Percentiles rank a stretch among this genome's conserved stretches.
Evolutionary conservation across 2,888 invertebrate species (phyloP).

Genomic region (Trichopoda pennipes): DNA sequence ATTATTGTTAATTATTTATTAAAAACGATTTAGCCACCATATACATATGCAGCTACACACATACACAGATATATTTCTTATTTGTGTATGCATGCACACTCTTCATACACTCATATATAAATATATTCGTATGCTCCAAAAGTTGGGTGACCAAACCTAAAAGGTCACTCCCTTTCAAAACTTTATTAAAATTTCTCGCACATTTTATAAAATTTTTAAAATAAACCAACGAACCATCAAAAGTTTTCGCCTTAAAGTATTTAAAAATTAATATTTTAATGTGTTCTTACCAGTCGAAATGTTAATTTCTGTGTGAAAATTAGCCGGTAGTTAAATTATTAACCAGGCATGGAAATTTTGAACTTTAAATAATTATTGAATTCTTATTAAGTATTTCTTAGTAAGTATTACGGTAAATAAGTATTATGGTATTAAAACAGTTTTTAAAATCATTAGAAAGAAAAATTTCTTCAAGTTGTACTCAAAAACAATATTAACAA

Average conservation of each 20-base stretch:
- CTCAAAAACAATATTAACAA: too few species aligned
- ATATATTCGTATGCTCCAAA: not conserved
- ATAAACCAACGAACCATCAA: not conserved
- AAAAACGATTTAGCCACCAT: not conserved
- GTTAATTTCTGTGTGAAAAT: conserved; percentile 33
- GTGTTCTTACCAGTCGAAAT: conserved; percentile 39
- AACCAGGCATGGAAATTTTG: not conserved
- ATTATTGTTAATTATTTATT: not conserved
- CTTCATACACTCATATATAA: too few species aligned
- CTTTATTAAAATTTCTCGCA: not conserved
- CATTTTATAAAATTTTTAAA: not conserved
- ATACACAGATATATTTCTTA: not conserved
- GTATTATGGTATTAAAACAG: too few species aligned
- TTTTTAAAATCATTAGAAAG: too few species aligned
- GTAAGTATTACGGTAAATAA: too few species aligned
- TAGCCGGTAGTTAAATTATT: conserved; percentile 1
- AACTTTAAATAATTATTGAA: not conserved
- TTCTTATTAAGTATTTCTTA: not conserved
- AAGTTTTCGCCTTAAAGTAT: not conserved
- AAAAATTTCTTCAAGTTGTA: too few species aligned
- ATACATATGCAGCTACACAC: not conserved
- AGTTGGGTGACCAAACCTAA: not conserved
- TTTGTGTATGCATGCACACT: too few species aligned
- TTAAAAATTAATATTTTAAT: not conserved
- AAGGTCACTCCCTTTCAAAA: not conserved